These are phyloP conservation scores for Mellivora capensis DNA, from an alignment of 2,113 vertebrate species.

Conservation along the genomic window DNA sequence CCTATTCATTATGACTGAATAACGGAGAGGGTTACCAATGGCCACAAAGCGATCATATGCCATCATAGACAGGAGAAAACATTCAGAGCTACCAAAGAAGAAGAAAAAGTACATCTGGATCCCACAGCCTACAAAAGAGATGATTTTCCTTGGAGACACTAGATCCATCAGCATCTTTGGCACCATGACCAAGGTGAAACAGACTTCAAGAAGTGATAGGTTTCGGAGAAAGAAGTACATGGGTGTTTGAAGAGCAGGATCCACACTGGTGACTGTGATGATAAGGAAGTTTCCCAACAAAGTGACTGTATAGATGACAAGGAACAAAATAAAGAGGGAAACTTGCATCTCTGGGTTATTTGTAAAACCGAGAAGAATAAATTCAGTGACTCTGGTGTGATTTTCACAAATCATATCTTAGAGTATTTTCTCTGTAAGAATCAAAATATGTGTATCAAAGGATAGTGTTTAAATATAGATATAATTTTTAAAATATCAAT, in stretches of 20 bases:
- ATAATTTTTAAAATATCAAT: not conserved
- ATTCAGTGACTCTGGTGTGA: slow-evolving; percentile 55
- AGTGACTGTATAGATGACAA: slow-evolving; percentile 54
- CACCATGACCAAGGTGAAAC: slow-evolving; percentile 66
- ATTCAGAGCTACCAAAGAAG: slow-evolving; percentile 68
- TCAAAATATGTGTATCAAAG: not conserved
- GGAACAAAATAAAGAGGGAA: slow-evolving; percentile 61
- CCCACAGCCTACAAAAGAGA: slow-evolving; percentile 63
- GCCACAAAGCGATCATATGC: slow-evolving; percentile 67
- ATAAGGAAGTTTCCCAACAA: slow-evolving; percentile 67
- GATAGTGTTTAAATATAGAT: not conserved
- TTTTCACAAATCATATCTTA: slow-evolving; percentile 62
- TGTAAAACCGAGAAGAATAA: slow-evolving; percentile 65
- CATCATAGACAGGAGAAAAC: slow-evolving; percentile 69
- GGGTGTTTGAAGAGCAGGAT: slow-evolving; percentile 59
- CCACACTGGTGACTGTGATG: slow-evolving; percentile 46
- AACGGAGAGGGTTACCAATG: slow-evolving; percentile 65
- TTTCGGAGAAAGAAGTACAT: slow-evolving; percentile 73
- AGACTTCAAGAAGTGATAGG: slow-evolving; percentile 58
- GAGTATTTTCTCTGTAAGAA: not conserved
- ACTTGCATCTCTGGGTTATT: slow-evolving; percentile 43
- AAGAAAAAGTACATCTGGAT: slow-evolving; percentile 71
- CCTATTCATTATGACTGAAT: slow-evolving; percentile 63
- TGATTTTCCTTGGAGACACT: slow-evolving; percentile 25
- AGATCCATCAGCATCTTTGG: slow-evolving; percentile 68